Base-by-base conservation (phyloP, 2,113 vertebrate genomes). In the Catharus bicknelli region DNA sequence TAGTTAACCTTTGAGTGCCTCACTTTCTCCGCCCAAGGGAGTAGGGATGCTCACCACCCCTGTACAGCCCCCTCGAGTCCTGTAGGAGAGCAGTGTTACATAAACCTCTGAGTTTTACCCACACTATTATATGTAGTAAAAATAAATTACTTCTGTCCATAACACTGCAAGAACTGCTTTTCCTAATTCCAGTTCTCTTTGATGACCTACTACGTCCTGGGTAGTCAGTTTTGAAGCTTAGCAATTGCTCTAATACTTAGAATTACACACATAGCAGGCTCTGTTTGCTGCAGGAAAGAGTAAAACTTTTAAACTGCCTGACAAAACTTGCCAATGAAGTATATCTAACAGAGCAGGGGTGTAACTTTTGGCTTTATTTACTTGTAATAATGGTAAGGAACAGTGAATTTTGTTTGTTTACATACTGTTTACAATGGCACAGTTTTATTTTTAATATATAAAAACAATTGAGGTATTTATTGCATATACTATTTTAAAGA, bases 401-500 rank as follows among this genome's bases (percentile, higher is more conserved):
- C 98, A 96, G 58, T 97, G 98, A 98, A 97, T 98, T 99, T 99
- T 96, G 97, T 99, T 99, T 98, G 99, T 99, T 99, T 99, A 99
- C 99, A 99, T 99, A 98, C 98, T 98, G 99, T 99, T 99, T 99
- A 99, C 98, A 99, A 98, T 98, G 98, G 98, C 99, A 99, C 98
- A 99, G 97, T 98, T 99, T 98, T 97, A 96, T 98, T 99, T 99
- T 99, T 97, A 96, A 98, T 98, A 98, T 98, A 97, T 98, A 98
- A 97, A 90, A 97, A 94, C 95, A 98, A 98, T 98, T 98, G 98
- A 98, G 93, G 98, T 99, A 99, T 99, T 99, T 99, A 99, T 99
- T 99, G 98, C 98, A 98, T 98, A 99, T 98, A 99, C 98, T 98
- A 97, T 99, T 99, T 98, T 99, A 98, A 97, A 98, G 98, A 98